Conservation (phyloP, 2,888 invertebrate genomes). For the Papilio demoleus region DNA sequence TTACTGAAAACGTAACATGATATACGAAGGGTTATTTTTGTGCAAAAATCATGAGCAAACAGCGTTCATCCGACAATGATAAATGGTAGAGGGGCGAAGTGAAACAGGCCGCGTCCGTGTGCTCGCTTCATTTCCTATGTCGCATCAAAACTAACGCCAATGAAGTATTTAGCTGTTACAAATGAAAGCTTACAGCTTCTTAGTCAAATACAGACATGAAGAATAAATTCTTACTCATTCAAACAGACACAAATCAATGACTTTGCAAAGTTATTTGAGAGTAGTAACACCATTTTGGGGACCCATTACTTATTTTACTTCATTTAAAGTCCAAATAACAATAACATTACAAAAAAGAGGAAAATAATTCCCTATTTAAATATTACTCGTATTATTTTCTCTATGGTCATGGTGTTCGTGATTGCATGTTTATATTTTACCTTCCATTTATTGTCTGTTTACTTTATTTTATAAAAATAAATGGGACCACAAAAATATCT, state of each 20-base stretch:
- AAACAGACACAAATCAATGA: too few relatives aligned
- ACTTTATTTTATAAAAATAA: conserved; percentile 4
- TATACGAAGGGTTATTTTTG: conserved; percentile 60
- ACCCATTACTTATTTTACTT: too few relatives aligned
- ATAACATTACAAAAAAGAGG: too few relatives aligned
- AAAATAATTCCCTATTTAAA: not conserved
- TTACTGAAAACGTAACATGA: conserved; percentile 3
- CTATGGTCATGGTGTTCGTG: conserved; percentile 7
- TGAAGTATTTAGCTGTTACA: conserved; percentile 33
- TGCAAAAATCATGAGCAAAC: conserved; percentile 72
- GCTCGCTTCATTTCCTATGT: conserved; percentile 61
- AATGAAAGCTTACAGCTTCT: conserved; percentile 25
- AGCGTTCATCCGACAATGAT: conserved; percentile 66
- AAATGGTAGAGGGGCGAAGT: conserved; percentile 56
- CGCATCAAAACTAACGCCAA: conserved; percentile 49
- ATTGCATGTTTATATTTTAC: conserved; percentile 8
- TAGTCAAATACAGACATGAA: not conserved
- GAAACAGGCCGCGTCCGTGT: conserved; percentile 56
- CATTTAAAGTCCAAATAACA: too few relatives aligned
- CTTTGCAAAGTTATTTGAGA: too few relatives aligned
- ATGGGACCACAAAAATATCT: conserved; percentile 47
- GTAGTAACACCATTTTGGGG: too few relatives aligned
- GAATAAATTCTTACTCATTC: not conserved
- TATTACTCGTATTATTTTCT: not conserved
- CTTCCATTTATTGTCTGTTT: not conserved